These are phyloP conservation scores for Apodemus agrarius DNA, from an alignment of 2,797 vertebrate genomes.

Conservation along the genomic window DNA sequence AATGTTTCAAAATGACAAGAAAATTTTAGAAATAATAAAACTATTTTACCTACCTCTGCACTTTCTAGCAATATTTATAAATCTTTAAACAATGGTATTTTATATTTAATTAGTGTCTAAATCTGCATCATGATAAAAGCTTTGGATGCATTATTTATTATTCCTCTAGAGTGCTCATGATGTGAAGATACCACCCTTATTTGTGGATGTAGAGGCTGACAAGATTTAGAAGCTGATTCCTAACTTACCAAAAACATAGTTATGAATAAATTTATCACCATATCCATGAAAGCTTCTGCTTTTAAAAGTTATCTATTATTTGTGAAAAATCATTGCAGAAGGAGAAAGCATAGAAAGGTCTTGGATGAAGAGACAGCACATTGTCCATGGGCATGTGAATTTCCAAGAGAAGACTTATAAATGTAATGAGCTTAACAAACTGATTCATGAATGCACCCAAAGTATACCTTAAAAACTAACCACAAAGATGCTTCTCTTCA, in stretches of 20 bases:
- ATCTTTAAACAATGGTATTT: constrained; percentile 24
- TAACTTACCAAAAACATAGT: background rate
- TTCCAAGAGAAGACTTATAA: background rate
- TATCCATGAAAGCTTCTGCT: background rate
- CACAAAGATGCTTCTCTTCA: background rate
- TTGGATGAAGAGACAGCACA: no score
- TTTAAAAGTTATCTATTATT: background rate
- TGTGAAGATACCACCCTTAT: background rate
- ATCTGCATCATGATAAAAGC: background rate
- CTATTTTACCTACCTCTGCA: background rate
- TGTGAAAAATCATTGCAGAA: no score
- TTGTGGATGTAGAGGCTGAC: background rate
- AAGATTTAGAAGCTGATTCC: background rate
- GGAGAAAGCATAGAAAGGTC: no score
- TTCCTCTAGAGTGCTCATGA: background rate
- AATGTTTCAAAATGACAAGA: background rate
- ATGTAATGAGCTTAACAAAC: background rate
- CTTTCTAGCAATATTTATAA: background rate
- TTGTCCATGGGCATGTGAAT: no score
- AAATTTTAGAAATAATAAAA: background rate
- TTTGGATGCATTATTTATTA: constrained; percentile 43
- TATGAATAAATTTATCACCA: background rate
- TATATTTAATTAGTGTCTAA: constrained; percentile 37
- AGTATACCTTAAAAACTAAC: background rate
- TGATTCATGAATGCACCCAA: background rate